phyloP scores from a whole-genome alignment of 2,113 vertebrate species.

The Microtus pennsylvanicus region DNA sequence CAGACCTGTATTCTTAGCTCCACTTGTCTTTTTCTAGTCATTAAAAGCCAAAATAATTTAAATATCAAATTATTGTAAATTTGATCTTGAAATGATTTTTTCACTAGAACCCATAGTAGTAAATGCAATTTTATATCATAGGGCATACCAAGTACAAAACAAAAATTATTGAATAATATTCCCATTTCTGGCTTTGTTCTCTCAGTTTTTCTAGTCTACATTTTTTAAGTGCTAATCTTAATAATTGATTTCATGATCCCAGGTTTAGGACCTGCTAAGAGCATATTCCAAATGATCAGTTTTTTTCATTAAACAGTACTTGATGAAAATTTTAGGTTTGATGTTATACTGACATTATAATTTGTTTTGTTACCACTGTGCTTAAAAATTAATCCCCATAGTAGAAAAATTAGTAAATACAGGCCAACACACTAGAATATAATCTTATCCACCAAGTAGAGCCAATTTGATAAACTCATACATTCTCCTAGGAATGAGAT shows the following conservation, averaged over 20 bases:
- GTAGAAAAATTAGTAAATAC: slow-evolving; percentile 29
- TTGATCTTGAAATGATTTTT: not conserved
- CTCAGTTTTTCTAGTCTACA: slow-evolving; percentile 40
- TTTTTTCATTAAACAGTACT: slow-evolving; percentile 33
- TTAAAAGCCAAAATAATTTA: slow-evolving; percentile 46
- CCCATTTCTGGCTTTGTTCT: slow-evolving; percentile 33
- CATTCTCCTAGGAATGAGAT: not conserved
- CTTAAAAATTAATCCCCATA: slow-evolving; percentile 13
- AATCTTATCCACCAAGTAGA: slow-evolving; percentile 35
- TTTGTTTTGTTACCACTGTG: slow-evolving; percentile 49
- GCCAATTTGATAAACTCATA: slow-evolving; percentile 32
- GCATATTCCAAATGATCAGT: not conserved
- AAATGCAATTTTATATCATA: slow-evolving; percentile 45
- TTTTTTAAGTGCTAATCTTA: slow-evolving; percentile 15
- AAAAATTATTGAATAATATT: slow-evolving; percentile 35
- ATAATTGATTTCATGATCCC: slow-evolving; percentile 39
- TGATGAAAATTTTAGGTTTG: slow-evolving; percentile 56
- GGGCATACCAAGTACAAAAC: not conserved
- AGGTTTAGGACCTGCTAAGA: slow-evolving; percentile 15
- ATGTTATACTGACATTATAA: not conserved
- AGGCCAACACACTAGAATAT: slow-evolving; percentile 11
- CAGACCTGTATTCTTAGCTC: not conserved
- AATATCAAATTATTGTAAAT: slow-evolving; percentile 49
- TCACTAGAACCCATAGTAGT: slow-evolving; percentile 46
- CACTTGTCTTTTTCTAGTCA: slow-evolving; percentile 33